Conservation (phyloP, 2,797 vertebrate species). For the Neostethus bicornis region DNA sequence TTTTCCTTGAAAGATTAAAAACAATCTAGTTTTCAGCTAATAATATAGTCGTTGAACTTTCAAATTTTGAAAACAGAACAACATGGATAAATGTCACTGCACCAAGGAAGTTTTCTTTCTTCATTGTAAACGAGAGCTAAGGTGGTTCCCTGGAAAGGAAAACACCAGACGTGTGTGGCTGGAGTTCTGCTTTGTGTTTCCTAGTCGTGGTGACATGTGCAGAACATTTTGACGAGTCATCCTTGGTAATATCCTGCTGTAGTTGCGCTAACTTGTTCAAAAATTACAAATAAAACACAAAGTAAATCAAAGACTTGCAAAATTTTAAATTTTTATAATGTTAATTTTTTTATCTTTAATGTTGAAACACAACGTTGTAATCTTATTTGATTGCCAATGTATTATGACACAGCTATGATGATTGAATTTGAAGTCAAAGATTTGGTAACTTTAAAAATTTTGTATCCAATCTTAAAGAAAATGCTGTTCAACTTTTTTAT, state of each 20-base stretch:
- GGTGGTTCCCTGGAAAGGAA: conserved; percentile 21
- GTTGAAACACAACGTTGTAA: not conserved
- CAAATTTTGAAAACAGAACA: not conserved
- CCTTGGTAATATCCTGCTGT: not conserved
- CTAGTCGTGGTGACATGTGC: conserved; percentile 33
- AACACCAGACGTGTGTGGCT: not conserved
- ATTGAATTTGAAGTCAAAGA: not conserved
- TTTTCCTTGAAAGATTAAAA: no score
- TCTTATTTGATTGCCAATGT: not conserved
- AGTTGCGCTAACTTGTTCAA: conserved; percentile 44
- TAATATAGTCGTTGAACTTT: not conserved
- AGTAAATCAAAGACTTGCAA: conserved; percentile 1
- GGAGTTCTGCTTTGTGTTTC: conserved; percentile 2
- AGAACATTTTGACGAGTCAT: conserved; percentile 30
- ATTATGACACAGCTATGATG: not conserved
- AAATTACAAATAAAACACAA: conserved; percentile 36
- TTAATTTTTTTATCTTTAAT: no score
- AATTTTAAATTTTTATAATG: no score
- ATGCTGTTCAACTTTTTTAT: not conserved
- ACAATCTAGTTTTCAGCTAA: no score
- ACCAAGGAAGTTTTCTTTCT: not conserved
- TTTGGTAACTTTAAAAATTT: not conserved
- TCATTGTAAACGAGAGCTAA: conserved; percentile 9
- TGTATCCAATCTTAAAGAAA: not conserved
- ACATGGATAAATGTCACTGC: not conserved